Evolutionary conservation across 2,113 vertebrate species (phyloP), one percentile per base, ranked within the genome.

Genomic region (Tretioscincus oriximinensis): DNA sequence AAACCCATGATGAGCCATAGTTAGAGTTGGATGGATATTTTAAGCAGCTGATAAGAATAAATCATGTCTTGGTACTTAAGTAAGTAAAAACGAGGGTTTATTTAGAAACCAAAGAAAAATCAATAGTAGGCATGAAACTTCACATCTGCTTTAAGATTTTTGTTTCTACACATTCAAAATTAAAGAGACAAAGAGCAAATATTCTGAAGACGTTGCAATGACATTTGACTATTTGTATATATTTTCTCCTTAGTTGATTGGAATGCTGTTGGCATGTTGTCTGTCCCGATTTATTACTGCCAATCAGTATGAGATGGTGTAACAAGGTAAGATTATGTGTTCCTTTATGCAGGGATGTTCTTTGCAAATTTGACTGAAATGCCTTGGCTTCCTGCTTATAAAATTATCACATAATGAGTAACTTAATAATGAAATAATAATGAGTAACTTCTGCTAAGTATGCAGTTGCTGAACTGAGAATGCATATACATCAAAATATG

Each of bases 231-330:
- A 35, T 29, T 80, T 83, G 24, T 85, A 0, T 82, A 21, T 76
- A 65, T 75, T 84, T 31, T 81, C 0, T 88, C 90, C 81, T 80
- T 84, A 99, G 98, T 92, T 99, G 94, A 99, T 99, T 18, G 98
- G 98, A 91, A 99, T 99, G 98, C 91, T 99, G 92, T 88, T 99
- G 95, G 98, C 98, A 35, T 99, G 98, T 94, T 99, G 98, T 93
- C 97, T 99, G 93, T 99, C 98, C 86, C 96, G 97, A 93, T 99
- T 99, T 96, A 99, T 99, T 94, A 99, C 98, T 91, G 98, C 98
- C 95, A 99, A 99, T 95, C 98, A 99, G 91, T 99, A 99, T 3
- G 98, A 99, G 94, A 99, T 99, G 98, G 98, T 99, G 94, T 99
- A 99, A 97, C 93, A 94, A 94, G 97, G 97, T 98, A 83, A 94